A percentile compares a stretch with the other conserved stretches of the same genome.
These are phyloP conservation scores for Aelia acuminata DNA, from an alignment of 2,888 invertebrate species.

Conservation along the genomic window DNA sequence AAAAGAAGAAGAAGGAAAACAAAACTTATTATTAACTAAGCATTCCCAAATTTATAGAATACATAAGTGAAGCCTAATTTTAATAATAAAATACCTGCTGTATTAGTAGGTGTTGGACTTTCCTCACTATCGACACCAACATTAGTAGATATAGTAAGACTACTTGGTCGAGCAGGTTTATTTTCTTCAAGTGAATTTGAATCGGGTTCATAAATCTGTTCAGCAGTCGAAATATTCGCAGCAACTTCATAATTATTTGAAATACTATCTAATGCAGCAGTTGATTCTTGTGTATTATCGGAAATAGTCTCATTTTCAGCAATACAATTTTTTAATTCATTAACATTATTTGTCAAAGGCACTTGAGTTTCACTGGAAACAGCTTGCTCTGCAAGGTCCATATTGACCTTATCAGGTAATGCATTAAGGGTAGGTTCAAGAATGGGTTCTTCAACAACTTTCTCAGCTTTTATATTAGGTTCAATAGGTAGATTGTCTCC, in stretches of 20 bases:
- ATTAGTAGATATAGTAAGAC: conserved; percentile 55
- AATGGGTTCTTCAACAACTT: not conserved
- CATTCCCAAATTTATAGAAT: not conserved
- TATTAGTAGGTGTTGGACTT: conserved; percentile 64
- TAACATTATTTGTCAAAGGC: conserved; percentile 19
- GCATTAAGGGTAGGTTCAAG: not conserved
- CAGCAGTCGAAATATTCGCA: not conserved
- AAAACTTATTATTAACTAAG: too few relatives aligned
- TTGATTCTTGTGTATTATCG: not conserved
- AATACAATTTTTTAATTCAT: not conserved
- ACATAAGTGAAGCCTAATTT: not conserved
- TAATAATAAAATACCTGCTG: conserved; percentile 56
- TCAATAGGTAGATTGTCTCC: not conserved
- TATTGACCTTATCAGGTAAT: conserved; percentile 25
- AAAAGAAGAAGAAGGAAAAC: too few relatives aligned
- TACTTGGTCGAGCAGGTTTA: conserved; percentile 61
- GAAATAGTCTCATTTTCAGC: conserved; percentile 1
- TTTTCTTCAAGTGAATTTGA: conserved; percentile 40
- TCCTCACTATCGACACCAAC: conserved; percentile 62
- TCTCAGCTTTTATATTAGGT: not conserved
- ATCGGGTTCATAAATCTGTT: not conserved
- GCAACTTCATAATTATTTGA: not conserved
- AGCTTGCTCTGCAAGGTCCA: not conserved
- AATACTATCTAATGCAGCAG: not conserved
- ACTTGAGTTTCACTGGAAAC: conserved; percentile 30